Evolutionary conservation across 2,113 vertebrate species (phyloP).

Genomic region (Phyllostomus discolor): DNA sequence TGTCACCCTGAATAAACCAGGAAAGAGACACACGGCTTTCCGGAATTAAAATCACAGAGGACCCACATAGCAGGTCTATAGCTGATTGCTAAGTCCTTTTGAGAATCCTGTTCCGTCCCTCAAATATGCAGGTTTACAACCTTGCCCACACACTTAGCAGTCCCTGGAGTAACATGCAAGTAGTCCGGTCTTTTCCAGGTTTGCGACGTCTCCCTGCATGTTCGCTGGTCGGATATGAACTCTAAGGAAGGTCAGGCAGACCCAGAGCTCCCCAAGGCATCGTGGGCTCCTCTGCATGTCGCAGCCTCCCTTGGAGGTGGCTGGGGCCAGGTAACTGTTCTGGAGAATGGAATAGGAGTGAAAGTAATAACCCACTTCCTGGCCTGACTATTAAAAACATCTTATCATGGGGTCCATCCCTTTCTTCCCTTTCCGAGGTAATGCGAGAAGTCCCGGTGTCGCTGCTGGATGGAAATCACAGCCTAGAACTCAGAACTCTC

Average conservation of each 20-base stretch:
- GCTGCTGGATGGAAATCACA: neutral
- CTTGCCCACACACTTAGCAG: neutral
- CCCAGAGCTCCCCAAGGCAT: neutral
- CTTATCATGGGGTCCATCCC: neutral
- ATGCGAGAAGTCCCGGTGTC: neutral
- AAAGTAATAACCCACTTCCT: neutral
- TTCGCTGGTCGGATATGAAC: neutral
- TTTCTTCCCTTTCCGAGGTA: neutral
- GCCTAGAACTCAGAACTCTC: neutral
- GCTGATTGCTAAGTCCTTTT: neutral
- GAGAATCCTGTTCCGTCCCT: neutral
- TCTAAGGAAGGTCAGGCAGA: neutral
- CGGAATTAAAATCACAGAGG: conserved; percentile 33
- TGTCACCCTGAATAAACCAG: conserved; percentile 58
- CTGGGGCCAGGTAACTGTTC: neutral
- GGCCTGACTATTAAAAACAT: neutral
- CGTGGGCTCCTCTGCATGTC: neutral
- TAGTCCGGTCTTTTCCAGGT: neutral
- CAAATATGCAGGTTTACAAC: neutral
- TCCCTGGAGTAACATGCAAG: neutral
- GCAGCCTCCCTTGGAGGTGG: neutral
- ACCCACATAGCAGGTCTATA: neutral
- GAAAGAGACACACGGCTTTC: neutral
- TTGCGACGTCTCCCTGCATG: neutral
- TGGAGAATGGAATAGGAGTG: neutral